A percentile compares a stretch with the other conserved stretches of the same genome.
These are phyloP conservation scores for Coryphaenoides rupestris DNA, from an alignment of 2,113 vertebrate genomes.

Conservation along the genomic window DNA sequence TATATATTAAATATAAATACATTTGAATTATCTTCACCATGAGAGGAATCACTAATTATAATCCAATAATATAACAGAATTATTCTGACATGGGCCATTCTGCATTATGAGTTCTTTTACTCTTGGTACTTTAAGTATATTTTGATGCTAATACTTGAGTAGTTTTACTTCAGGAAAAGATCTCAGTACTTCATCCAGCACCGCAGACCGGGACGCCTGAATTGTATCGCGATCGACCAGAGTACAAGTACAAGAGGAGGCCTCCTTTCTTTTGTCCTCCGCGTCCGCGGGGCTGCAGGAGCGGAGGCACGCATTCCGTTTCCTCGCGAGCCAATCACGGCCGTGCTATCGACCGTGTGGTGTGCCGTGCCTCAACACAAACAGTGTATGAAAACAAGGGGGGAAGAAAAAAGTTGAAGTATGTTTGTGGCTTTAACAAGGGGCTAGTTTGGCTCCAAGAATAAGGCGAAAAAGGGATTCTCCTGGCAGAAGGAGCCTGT, in stretches of 20 bases:
- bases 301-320: slow-evolving; percentile 43
- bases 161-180: no score
- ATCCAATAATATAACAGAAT: no score
- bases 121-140: no score
- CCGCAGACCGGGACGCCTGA: slow-evolving; percentile 50
- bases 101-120: no score
- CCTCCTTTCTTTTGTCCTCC: slow-evolving; percentile 29
- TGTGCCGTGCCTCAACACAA: slow-evolving; percentile 58
- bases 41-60: no score
- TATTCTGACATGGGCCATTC: no score
- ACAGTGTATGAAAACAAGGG: slow-evolving; percentile 65
- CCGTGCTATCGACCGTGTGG: slow-evolving; percentile 54
- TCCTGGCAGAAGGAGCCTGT: slow-evolving; percentile 63
- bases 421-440: slow-evolving; percentile 67
- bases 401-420: slow-evolving; percentile 53
- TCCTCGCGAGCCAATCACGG: slow-evolving; percentile 43
- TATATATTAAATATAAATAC: no score
- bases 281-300: slow-evolving; percentile 51
- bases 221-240: slow-evolving; percentile 47
- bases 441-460: slow-evolving; percentile 69
- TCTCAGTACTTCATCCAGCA: slow-evolving; percentile 36
- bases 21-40: no score
- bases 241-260: slow-evolving; percentile 36
- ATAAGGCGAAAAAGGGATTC: slow-evolving; percentile 62
- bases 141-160: no score